These are phyloP conservation scores for Platyscapa corneri DNA, from an alignment of 1,140 invertebrate species.

Conservation along the genomic window DNA sequence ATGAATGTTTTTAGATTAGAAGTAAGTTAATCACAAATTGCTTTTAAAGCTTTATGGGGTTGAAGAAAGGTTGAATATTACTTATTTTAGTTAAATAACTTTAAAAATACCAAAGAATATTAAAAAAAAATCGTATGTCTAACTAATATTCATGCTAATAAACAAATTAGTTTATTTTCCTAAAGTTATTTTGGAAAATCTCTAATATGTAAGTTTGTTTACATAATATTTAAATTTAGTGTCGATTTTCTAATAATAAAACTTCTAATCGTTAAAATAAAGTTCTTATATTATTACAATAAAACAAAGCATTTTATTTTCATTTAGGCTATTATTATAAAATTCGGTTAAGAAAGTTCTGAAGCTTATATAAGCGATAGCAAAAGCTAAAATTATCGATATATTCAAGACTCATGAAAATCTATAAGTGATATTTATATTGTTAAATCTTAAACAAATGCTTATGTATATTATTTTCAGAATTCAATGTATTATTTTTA, in stretches of 20 bases:
- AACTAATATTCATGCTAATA: constrained; percentile 4
- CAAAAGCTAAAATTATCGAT: too few relatives aligned
- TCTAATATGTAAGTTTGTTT: constrained; percentile 36
- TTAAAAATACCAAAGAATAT: constrained; percentile 34
- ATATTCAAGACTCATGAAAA: too few relatives aligned
- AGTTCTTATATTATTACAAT: constrained; percentile 34
- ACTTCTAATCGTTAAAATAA: constrained; percentile 36
- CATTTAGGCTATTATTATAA: not conserved
- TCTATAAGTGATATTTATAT: too few relatives aligned
- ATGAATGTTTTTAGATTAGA: constrained; percentile 12
- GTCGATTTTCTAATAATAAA: constrained; percentile 17
- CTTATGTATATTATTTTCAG: not conserved
- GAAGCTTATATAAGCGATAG: not conserved
- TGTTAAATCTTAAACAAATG: too few relatives aligned
- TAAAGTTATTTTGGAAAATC: not conserved
- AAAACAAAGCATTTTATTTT: not conserved
- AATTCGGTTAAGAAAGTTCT: not conserved
- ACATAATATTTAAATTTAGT: constrained; percentile 8
- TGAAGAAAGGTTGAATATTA: not conserved
- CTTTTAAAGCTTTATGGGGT: constrained; percentile 17
- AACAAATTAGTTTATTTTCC: not conserved
- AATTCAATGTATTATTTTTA: not conserved
- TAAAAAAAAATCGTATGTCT: constrained; percentile 1
- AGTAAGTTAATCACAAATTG: not conserved
- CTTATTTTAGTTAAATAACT: constrained; percentile 6